phyloP scores from a whole-genome alignment of 2,888 invertebrate species.

The Andrena camellia region DNA sequence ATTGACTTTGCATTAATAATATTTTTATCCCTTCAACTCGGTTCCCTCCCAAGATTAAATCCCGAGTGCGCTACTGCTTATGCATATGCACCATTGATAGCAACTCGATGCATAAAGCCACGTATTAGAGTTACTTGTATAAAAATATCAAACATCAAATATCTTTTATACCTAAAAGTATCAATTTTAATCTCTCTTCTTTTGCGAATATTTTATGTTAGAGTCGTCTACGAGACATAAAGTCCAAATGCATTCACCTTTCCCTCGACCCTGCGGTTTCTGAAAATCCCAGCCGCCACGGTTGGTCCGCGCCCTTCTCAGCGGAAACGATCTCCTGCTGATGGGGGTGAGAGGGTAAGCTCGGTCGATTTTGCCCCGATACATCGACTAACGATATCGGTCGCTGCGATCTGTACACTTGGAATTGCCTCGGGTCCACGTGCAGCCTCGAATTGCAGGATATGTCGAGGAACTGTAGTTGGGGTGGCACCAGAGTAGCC shows the following conservation, averaged over 20 bases:
- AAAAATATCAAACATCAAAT: no score
- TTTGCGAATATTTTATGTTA: neutral
- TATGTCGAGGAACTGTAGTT: constrained; percentile 93
- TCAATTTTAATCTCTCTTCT: no score
- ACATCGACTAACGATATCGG: constrained; percentile 94
- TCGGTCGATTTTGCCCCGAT: constrained; percentile 91
- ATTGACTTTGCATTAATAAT: no score
- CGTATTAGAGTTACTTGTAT: no score
- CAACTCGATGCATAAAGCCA: no score
- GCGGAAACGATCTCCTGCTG: constrained; percentile 82
- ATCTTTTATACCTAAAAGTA: no score
- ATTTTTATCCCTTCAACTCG: no score
- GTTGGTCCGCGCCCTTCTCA: constrained; percentile 87
- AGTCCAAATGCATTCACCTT: constrained; percentile 80
- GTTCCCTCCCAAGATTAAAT: no score
- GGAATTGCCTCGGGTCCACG: constrained; percentile 93
- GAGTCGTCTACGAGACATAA: neutral
- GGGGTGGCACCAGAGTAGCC: constrained; percentile 91
- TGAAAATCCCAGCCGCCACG: constrained; percentile 94
- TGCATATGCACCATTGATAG: no score
- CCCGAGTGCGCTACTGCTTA: no score
- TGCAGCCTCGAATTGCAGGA: constrained; percentile 93
- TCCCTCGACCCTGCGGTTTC: constrained; percentile 92
- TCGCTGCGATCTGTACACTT: constrained; percentile 91
- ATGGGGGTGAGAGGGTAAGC: constrained; percentile 87